Base-by-base conservation (phyloP, 2,113 vertebrate genomes). In the Gracilinanus agilis region DNA sequence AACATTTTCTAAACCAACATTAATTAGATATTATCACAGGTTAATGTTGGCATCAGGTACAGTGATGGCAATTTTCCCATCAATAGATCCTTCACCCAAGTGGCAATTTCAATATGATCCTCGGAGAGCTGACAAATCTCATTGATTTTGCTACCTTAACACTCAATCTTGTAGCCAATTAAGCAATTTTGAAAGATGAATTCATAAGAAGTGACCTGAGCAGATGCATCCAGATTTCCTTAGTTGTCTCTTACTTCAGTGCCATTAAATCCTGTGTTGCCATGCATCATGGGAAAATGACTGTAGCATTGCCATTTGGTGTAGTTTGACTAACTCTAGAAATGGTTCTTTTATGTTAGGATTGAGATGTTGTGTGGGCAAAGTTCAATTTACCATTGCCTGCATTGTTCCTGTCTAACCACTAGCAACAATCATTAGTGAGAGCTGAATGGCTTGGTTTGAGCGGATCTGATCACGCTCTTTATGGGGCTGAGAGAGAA, bases 81-180 rank as follows among this genome's bases (percentile, higher is more conserved):
- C 99, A 92, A 99, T 99, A n/a, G 99, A 99, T 55, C 99, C 99
- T 96, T 99, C 99, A 98, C 99, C 99, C 53, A 99, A 99, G 98
- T 99, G 95, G 99, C 99, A 96, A 99, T 99, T 99, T 99, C 99
- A 98, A 99, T 99, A 98, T 99, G 99, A 97, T 99, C 99, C 93
- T 99, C 99, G 0, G 99, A 99, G 99, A 99, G 99, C 99, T 99
- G 99, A 97, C 99, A 99, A 98, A 99, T 99, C 99, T 99, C 99
- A 29, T 99, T 99, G 98, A 99, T 99, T 98, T 99, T 99, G 97
- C 99, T 99, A 98, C 99, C 99, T 96, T 99, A 99, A 96, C 99
- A 99, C 97, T 99, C 99, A 58, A 99, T 99, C 99, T 99, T 99
- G 98, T 99, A 99, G 97, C 99, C 99, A 98, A 99, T 99, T 98